Evolutionary conservation across 2,797 vertebrate genomes (phyloP).

Genomic region (Gila robusta): DNA sequence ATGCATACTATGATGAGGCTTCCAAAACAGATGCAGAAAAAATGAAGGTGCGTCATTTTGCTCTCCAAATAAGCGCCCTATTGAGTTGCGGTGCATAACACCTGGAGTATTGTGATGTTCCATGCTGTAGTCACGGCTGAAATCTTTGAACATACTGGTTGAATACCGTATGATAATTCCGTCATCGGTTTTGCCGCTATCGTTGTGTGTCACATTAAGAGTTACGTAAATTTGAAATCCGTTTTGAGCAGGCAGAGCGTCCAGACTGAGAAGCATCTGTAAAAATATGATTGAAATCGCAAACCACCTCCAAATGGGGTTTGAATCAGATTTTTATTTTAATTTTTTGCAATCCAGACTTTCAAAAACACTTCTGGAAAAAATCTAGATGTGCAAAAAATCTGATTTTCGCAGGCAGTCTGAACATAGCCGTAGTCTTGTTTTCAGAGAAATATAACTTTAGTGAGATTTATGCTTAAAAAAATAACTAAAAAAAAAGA

Average conservation of each 20-base stretch:
- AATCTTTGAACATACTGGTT: background rate
- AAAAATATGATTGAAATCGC: background rate
- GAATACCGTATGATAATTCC: too few species aligned
- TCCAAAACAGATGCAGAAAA: background rate
- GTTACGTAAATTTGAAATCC: background rate
- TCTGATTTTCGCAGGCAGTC: background rate
- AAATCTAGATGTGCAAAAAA: background rate
- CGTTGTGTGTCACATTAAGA: background rate
- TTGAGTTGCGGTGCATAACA: too few species aligned
- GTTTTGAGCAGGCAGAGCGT: background rate
- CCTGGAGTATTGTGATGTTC: background rate
- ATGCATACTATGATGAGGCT: background rate
- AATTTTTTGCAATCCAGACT: background rate
- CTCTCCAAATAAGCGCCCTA: background rate
- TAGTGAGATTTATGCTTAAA: background rate
- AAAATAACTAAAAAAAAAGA: background rate
- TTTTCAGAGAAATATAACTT: background rate
- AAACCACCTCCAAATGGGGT: background rate
- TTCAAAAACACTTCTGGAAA: background rate
- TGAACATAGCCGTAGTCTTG: background rate
- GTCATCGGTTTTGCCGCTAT: background rate
- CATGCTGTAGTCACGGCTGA: background rate
- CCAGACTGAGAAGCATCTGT: background rate
- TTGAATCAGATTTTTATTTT: background rate
- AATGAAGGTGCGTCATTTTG: background rate